These are phyloP conservation scores for Geopemphigus sp. DNA, from an alignment of 1,140 invertebrate genomes.

Conservation along the genomic window DNA sequence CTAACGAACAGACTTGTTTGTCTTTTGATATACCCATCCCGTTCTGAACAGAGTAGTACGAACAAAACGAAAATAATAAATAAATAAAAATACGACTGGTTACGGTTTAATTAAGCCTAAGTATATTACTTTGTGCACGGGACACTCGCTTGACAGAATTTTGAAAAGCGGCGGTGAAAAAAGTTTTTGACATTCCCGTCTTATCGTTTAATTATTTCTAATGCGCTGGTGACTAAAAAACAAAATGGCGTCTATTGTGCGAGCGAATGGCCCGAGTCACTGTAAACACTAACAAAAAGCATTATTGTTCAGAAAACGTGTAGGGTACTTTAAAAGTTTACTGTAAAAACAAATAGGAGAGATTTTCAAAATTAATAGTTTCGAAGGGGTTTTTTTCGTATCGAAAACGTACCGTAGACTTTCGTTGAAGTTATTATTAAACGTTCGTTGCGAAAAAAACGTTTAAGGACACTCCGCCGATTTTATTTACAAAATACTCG, in stretches of 20 bases:
- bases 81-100: background rate
- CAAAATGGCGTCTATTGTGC: slow-evolving; percentile 24
- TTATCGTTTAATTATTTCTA: slow-evolving; percentile 49
- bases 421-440: background rate
- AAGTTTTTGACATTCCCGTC: slow-evolving; percentile 45
- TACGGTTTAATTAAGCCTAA: slow-evolving; percentile 46
- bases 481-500: background rate
- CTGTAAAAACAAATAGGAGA: background rate
- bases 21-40: slow-evolving; percentile 31
- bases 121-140: slow-evolving; percentile 14
- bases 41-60: background rate
- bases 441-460: background rate
- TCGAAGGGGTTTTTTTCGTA: background rate
- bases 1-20: slow-evolving; percentile 47
- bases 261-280: background rate
- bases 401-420: background rate
- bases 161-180: background rate
- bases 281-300: slow-evolving; percentile 13
- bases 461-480: background rate
- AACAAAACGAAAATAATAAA: slow-evolving; percentile 17
- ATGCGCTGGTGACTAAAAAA: slow-evolving; percentile 28
- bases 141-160: background rate
- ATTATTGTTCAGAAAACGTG: slow-evolving; percentile 30
- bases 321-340: background rate
- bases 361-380: slow-evolving; percentile 31